Base-by-base conservation (phyloP, 1,140 invertebrate species). In the Chrysopa pallens region DNA sequence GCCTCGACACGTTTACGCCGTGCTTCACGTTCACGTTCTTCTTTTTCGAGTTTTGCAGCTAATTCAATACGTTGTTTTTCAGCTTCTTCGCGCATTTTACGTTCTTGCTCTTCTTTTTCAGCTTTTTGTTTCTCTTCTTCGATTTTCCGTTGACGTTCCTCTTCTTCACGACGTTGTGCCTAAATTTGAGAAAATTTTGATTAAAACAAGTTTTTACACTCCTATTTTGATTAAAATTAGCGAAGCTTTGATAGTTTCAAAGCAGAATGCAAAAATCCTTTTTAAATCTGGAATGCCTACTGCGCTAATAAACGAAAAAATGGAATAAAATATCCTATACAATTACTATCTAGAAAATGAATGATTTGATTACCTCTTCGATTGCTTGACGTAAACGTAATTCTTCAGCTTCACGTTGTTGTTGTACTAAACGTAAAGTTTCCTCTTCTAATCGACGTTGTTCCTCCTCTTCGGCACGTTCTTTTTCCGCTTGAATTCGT, bases 401-500 rank as follows among this genome's bases (percentile, higher is more conserved):
- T 53, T 84, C 78, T 51, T 87, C 81, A 6, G 75, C 70, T 44
- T 69, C 66, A 12, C 78, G 64, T 51, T 83, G 80, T 55, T 84
- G 71, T 54, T 75, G 72, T 29, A 76, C 71, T 36, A 84, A 58
- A 46, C 80, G 70, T 5, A 75, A 54, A 31, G 78, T 74, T 54
- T 85, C 82, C 56, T 84, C 80, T 54, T 86, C 83, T 28, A 83
- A 68, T 27, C 73, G 66, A 36, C 77, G 65, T 51, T 85, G 80
- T 46, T 84, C 74, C 58, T 88, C 84, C 54, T 88, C 84, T 56
- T 90, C 85, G 41, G 69, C 69, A n/a, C 74, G 67, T 53, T 80
- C 69, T 43, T 75, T 55, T 62, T 87, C 83, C 35, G 76, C 76
- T 59, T 87, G 78, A 40, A 76, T 66, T 51, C 80, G 72, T 9